Conservation (phyloP, 1,140 invertebrate genomes). For the Drosophila persimilis region DNA sequence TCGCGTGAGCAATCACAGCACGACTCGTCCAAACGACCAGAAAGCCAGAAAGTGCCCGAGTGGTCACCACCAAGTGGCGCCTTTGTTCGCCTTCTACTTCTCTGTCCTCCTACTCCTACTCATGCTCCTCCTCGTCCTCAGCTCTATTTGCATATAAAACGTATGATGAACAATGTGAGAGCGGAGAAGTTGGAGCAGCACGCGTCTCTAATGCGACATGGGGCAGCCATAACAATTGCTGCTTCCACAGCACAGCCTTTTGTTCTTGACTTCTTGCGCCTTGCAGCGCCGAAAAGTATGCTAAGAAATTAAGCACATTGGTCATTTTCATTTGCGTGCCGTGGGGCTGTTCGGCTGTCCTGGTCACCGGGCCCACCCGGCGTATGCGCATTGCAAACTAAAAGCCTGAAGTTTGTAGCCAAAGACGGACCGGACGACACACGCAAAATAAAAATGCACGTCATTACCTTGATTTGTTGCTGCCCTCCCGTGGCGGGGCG, state of each 20-base stretch:
- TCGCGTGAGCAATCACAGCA: conserved; percentile 73
- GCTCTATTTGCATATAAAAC: conserved; percentile 77
- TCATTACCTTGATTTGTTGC: conserved; percentile 75
- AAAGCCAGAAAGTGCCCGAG: conserved; percentile 32
- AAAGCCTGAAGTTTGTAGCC: conserved; percentile 33
- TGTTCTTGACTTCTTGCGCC: conserved; percentile 52
- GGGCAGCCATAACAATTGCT: conserved; percentile 34
- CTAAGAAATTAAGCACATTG: conserved; percentile 75
- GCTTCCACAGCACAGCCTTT: conserved; percentile 1
- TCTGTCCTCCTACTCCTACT: neutral
- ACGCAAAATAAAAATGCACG: conserved; percentile 73
- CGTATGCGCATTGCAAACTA: conserved; percentile 67
- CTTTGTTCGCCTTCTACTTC: conserved; percentile 29
- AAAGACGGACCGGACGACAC: conserved; percentile 33
- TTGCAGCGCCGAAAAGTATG: conserved; percentile 63
- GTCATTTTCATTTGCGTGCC: conserved; percentile 67
- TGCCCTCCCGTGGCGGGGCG: too few species aligned
- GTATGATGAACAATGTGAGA: conserved; percentile 31
- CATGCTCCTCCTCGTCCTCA: neutral
- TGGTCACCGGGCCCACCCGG: conserved; percentile 26
- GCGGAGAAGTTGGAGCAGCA: conserved; percentile 2
- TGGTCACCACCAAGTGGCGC: conserved; percentile 61
- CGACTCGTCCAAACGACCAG: conserved; percentile 35
- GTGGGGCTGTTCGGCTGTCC: conserved; percentile 16
- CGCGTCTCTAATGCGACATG: conserved; percentile 39